Evolutionary conservation across 1,140 invertebrate species (phyloP).

Genomic region (Chymomyza costata): DNA sequence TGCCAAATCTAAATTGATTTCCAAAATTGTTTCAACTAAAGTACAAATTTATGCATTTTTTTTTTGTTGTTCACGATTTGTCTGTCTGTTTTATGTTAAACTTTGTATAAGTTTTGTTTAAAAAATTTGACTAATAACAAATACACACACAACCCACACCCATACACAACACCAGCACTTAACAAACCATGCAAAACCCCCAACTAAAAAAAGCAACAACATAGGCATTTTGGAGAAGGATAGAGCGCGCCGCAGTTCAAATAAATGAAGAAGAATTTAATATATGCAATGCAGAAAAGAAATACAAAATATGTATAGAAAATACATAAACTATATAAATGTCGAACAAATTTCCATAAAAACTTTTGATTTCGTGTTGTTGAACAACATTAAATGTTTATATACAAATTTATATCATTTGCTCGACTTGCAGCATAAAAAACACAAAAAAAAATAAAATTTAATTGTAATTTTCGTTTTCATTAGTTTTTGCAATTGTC

Average conservation of each 20-base stretch:
- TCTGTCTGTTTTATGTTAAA: constrained; percentile 9
- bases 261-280: constrained; percentile 42
- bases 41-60: constrained; percentile 51
- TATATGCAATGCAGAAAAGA: no score
- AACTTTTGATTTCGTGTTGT: constrained; percentile 51
- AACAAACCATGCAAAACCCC: constrained; percentile 10
- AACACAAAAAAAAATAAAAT: neutral
- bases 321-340: constrained; percentile 17
- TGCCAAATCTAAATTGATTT: constrained; percentile 1
- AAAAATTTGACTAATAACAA: neutral
- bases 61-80: constrained; percentile 4
- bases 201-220: constrained; percentile 26
- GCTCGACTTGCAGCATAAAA: no score
- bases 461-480: constrained; percentile 18
- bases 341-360: constrained; percentile 18
- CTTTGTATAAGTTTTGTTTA: constrained; percentile 14
- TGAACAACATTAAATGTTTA: constrained; percentile 51
- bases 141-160: constrained; percentile 9
- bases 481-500: constrained; percentile 52
- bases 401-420: constrained; percentile 43
- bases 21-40: constrained; percentile 43
- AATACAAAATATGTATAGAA: constrained; percentile 12
- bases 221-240: constrained; percentile 65
- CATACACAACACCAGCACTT: constrained; percentile 9
- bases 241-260: constrained; percentile 53